phyloP scores from a whole-genome alignment of 2,888 invertebrate genomes.

The Elegia similella region DNA sequence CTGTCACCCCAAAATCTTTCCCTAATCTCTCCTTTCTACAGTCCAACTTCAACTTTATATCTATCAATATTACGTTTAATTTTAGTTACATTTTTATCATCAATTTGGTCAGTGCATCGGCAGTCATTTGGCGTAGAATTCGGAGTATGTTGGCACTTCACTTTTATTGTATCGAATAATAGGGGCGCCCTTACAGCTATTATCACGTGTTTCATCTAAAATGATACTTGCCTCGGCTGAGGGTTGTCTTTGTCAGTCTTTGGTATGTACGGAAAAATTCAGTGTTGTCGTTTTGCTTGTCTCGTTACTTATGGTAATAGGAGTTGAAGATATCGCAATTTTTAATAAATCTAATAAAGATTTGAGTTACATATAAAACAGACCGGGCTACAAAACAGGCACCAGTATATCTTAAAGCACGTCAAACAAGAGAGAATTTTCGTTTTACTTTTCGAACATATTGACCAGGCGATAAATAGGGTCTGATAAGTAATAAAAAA shows the following conservation, averaged over 20 bases:
- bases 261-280: slow-evolving; percentile 18
- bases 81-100: slow-evolving; percentile 9
- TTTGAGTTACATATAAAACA: too few relatives aligned
- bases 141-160: slow-evolving; percentile 81
- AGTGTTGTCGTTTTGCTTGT: slow-evolving; percentile 15
- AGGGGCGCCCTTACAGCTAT: slow-evolving; percentile 80
- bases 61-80: not conserved
- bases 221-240: slow-evolving; percentile 65
- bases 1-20: slow-evolving; percentile 56
- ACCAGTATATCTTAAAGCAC: too few relatives aligned
- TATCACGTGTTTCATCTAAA: slow-evolving; percentile 82
- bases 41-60: slow-evolving; percentile 33
- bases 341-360: too few relatives aligned
- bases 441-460: too few relatives aligned
- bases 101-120: slow-evolving; percentile 46
- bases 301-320: slow-evolving; percentile 11
- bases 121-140: slow-evolving; percentile 69
- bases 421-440: too few relatives aligned
- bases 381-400: too few relatives aligned
- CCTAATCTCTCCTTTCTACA: slow-evolving; percentile 33
- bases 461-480: too few relatives aligned
- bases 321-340: not conserved
- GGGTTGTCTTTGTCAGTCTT: slow-evolving; percentile 24
- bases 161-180: slow-evolving; percentile 82
- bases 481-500: too few relatives aligned